Evolutionary conservation across 92 coral and sea anemone genomes (phyloP), one percentile per base, ranked within the genome.

Genomic region (Plumapathes pennacea): DNA sequence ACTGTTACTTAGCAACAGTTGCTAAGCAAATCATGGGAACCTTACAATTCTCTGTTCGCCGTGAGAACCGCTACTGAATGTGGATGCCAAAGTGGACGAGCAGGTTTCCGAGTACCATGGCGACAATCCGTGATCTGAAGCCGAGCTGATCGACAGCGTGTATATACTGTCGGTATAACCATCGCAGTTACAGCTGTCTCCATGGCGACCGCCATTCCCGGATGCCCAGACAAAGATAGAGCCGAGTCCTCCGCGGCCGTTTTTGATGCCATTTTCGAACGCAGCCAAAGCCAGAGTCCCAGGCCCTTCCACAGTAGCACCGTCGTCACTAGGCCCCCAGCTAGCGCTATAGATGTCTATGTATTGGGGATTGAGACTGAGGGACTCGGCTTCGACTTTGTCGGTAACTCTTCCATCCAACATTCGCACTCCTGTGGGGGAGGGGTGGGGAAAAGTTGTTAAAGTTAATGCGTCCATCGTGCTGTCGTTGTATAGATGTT

Each of bases 281-380:
- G 99, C 99, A 36, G 96, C 96, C 10, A 89, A 83, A n/a, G 99
- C 99, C 30, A 94, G 76, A 13, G 96, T 85, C 36, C 96, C 99
- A 58, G 99, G 99, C 27, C 99, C 99, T 44, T 94, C 99, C 12
- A 94, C 99, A 3, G 99, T 94, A 30, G 94, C 83, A 0, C 99
- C 99, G 38, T 94, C 99, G 47, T 94, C 99, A 68, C 96, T 89
- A 36, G 99, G 99, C 25, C 99, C 99, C 99, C 99, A 94, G 37
- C 96, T 88, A 19, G 99, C 99, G 57, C 96, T 88, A 73, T 84
- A 94, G 69, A 94, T 89, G 39, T 94, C 99, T 45, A 94, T 94
- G 64, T 88, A 89, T 57, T 94, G 99, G 26, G 99, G 99, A 61
- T 84, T 85, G 26, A 94, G 92, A 60, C 99, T 94, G 21, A 94